phyloP scores from a whole-genome alignment of 2,113 vertebrate genomes.

The Archilochus colubris region DNA sequence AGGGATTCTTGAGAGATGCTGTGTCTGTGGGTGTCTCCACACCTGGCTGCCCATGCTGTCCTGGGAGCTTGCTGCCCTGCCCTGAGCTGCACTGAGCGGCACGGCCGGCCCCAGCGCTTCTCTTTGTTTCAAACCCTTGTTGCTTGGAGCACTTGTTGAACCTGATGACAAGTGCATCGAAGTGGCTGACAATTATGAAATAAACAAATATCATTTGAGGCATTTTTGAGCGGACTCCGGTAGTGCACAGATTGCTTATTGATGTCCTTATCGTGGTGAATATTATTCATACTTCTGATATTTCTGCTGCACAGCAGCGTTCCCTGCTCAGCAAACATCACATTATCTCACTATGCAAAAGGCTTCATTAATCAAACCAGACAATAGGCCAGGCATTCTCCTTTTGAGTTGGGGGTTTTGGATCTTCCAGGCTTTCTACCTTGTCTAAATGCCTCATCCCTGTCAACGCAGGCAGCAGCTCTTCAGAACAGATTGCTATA shows the following conservation, averaged over 20 bases:
- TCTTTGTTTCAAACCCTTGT: conserved; percentile 66
- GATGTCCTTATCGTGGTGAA: neutral
- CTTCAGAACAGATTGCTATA: neutral
- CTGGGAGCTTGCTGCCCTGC: rapidly evolving
- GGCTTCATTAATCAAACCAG: conserved; percentile 59
- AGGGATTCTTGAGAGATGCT: neutral
- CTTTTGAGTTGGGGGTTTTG: neutral
- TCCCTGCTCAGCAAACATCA: neutral
- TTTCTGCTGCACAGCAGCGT: neutral
- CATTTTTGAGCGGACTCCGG: conserved; percentile 28
- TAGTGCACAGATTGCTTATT: neutral
- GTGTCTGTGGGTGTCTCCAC: rapidly evolving
- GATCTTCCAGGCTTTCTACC: neutral
- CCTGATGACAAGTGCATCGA: conserved; percentile 19
- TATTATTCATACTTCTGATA: conserved; percentile 14
- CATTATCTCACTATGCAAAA: conserved; percentile 37
- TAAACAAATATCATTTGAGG: conserved; percentile 45
- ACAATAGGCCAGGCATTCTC: neutral
- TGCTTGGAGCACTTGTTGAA: conserved; percentile 73
- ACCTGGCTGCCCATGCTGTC: rapidly evolving
- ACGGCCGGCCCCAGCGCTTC: neutral
- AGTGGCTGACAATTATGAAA: conserved; percentile 73
- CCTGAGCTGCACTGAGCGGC: neutral
- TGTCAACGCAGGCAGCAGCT: neutral
- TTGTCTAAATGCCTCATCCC: neutral